Evolutionary conservation across 1,140 invertebrate species (phyloP).

Genomic region (Lepidurus packardi): DNA sequence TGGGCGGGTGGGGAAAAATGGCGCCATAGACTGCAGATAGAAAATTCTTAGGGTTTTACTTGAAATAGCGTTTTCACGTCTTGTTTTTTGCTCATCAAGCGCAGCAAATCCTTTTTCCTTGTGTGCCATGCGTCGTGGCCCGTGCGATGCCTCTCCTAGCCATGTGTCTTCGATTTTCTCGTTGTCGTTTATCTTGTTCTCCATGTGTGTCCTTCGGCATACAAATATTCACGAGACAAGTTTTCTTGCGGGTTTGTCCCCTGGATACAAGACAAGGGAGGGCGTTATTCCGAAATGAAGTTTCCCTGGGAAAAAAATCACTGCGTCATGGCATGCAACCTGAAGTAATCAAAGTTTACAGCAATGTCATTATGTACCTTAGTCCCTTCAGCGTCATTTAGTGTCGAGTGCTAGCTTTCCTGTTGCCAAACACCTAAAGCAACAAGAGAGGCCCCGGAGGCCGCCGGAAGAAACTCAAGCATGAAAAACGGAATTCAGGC

Average conservation of each 20-base stretch:
- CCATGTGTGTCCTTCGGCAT: not conserved
- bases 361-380: conserved; percentile 1
- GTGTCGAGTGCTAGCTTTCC: not conserved
- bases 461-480: too few species aligned
- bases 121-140: not conserved
- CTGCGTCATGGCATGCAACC: conserved; percentile 2
- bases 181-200: conserved; percentile 19
- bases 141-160: not conserved
- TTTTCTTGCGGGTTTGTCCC: not conserved
- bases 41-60: too few species aligned
- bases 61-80: not conserved
- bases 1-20: too few species aligned
- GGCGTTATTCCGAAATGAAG: not conserved
- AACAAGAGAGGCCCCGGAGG: too few species aligned
- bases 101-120: not conserved
- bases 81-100: conserved; percentile 5
- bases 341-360: conserved; percentile 1
- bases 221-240: conserved; percentile 8
- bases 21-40: too few species aligned
- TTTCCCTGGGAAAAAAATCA: not conserved
- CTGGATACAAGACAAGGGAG: not conserved
- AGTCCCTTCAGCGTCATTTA: not conserved
- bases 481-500: too few species aligned
- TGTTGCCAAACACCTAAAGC: not conserved
- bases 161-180: conserved; percentile 22